A percentile compares a stretch with the other conserved stretches of the same genome.
Evolutionary conservation across 2,888 invertebrate genomes (phyloP).

Genomic region (Habroteleia sp.): DNA sequence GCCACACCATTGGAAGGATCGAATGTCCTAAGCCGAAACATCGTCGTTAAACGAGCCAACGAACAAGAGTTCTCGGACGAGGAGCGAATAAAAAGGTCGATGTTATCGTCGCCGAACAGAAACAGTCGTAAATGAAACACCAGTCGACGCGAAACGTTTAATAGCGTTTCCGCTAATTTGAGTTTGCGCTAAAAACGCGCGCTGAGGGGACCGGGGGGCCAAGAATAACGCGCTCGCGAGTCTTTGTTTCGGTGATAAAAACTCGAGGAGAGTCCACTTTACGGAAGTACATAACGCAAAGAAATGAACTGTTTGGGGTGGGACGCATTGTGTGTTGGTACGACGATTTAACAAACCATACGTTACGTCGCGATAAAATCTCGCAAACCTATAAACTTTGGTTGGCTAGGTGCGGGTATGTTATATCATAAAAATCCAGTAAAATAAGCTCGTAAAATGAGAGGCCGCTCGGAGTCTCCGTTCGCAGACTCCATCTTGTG

Average conservation of each 20-base stretch:
- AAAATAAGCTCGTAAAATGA: conserved; percentile 80
- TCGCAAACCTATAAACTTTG: conserved; percentile 80
- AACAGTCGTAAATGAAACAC: conserved; percentile 64
- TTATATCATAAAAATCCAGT: conserved; percentile 81
- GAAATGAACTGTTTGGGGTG: conserved; percentile 34
- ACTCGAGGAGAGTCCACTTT: conserved; percentile 66
- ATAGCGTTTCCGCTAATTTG: conserved; percentile 52
- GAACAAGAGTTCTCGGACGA: conserved; percentile 3
- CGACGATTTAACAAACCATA: conserved; percentile 81
- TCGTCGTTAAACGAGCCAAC: conserved; percentile 20
- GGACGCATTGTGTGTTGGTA: conserved; percentile 61
- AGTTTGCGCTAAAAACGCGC: conserved; percentile 26
- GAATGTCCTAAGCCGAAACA: conserved; percentile 16
- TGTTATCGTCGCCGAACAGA: conserved; percentile 27
- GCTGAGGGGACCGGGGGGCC: neutral
- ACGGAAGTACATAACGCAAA: conserved; percentile 65
- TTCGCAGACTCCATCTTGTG: conserved; percentile 47
- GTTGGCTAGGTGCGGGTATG: conserved; percentile 75
- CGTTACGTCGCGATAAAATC: conserved; percentile 80
- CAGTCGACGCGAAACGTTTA: conserved; percentile 65
- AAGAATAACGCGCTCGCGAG: conserved; percentile 1
- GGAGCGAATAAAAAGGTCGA: conserved; percentile 37
- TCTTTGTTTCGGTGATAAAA: conserved; percentile 64
- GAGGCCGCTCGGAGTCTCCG: conserved; percentile 63
- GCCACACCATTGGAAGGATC: conserved; percentile 6